A percentile compares a stretch with the other conserved stretches of the same genome.
Conservation (phyloP, 2,888 invertebrate species). For the Artemia sinica region DNA sequence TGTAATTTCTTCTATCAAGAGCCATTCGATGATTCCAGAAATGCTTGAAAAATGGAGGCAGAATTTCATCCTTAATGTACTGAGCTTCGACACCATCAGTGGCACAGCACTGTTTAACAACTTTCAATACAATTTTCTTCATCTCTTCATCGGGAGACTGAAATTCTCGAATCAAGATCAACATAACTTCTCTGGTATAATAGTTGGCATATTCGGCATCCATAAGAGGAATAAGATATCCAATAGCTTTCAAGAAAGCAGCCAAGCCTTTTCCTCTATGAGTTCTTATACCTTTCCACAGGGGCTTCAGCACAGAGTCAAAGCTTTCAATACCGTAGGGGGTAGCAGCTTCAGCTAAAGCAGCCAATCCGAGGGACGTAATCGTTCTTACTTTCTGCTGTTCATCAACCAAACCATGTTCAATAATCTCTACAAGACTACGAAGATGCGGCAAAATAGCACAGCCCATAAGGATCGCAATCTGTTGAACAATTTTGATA, state of each 20-base stretch:
- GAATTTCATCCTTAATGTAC: constrained; percentile 96
- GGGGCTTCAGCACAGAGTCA: constrained; percentile 93
- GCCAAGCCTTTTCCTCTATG: constrained; percentile 40
- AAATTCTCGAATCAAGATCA: constrained; percentile 95
- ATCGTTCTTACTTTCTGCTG: constrained; percentile 95
- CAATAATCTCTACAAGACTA: constrained; percentile 95
- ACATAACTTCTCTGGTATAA: constrained; percentile 97
- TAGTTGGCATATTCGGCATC: constrained; percentile 99
- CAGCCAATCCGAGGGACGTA: constrained; percentile 92
- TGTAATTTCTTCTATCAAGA: constrained; percentile 86
- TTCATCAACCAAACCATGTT: constrained; percentile 92
- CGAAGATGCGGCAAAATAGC: constrained; percentile 96
- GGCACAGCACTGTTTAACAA: constrained; percentile 98
- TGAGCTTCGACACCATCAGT: constrained; percentile 99
- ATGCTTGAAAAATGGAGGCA: constrained; percentile 95
- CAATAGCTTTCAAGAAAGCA: constrained; percentile 53
- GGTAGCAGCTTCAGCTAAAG: constrained; percentile 94
- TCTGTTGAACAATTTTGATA: constrained; percentile 99
- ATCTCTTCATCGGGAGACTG: constrained; percentile 99
- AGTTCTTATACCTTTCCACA: constrained; percentile 95
- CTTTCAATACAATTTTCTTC: constrained; percentile 99
- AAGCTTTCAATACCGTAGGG: constrained; percentile 99
- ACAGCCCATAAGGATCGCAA: constrained; percentile 98
- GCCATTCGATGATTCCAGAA: constrained; percentile 99
- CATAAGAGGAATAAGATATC: constrained; percentile 97